Evolutionary conservation across 30 jellyfish, hydroid and myxozoan species (phyloP).

Genomic region (Aurelia aurita complex sp. Pacific): DNA sequence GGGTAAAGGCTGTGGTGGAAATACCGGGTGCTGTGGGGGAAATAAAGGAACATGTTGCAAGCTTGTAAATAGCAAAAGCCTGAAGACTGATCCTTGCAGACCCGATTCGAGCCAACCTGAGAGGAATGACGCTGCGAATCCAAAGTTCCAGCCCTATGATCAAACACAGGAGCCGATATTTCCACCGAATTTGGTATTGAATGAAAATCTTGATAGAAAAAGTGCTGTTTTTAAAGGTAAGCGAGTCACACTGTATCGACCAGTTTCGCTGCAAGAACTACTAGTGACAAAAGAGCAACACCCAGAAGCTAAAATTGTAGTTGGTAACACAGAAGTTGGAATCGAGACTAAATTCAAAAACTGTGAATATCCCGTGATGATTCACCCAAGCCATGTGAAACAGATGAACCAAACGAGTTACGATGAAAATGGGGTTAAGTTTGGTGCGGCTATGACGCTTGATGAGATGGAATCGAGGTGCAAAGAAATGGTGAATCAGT

Average conservation of each 20-base stretch:
- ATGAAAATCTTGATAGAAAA: background rate
- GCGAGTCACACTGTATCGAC: conserved; percentile 26
- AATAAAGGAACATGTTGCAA: too few species aligned
- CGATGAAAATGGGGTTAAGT: conserved; percentile 10
- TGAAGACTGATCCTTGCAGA: too few species aligned
- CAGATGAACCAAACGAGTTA: conserved; percentile 8
- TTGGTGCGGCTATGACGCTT: conserved; percentile 50
- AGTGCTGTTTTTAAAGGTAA: conserved; percentile 24
- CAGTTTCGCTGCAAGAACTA: background rate
- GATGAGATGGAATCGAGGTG: conserved; percentile 15
- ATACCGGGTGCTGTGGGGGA: too few species aligned
- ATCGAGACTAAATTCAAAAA: conserved; percentile 38
- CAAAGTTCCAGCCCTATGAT: conserved; percentile 8
- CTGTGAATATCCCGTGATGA: conserved; percentile 20
- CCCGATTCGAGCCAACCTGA: too few species aligned
- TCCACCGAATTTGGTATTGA: conserved; percentile 15
- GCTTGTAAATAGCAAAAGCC: too few species aligned
- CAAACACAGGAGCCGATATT: conserved; percentile 48
- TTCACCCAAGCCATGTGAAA: conserved; percentile 28
- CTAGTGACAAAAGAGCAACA: background rate
- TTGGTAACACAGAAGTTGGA: conserved; percentile 48
- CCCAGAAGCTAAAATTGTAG: conserved; percentile 37
- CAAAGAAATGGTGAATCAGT: background rate
- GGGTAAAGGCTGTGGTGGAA: too few species aligned
- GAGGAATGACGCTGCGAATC: too few species aligned